Percentiles rank a stretch among this genome's conserved stretches.
Evolutionary conservation across 2,113 vertebrate genomes (phyloP).

Genomic region (Aptenodytes patagonicus): DNA sequence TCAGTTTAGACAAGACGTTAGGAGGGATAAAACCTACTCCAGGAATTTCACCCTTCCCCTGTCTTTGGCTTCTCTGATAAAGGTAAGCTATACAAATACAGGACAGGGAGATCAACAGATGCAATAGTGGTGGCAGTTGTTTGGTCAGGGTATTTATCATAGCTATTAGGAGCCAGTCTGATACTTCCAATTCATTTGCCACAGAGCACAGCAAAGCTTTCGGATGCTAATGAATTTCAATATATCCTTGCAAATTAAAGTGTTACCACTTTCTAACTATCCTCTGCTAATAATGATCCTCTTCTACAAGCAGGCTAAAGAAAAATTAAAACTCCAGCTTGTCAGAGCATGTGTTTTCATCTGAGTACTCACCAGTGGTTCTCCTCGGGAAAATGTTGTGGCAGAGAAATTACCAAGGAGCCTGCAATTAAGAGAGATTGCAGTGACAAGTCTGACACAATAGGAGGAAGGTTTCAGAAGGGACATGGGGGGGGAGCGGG

Average conservation of each 20-base stretch:
- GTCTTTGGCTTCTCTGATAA: not conserved
- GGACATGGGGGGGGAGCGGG: not conserved
- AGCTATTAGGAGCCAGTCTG: not conserved
- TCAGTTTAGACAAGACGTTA: not conserved
- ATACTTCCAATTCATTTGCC: slow-evolving; percentile 4
- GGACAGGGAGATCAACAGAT: not conserved
- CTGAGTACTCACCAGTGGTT: slow-evolving; percentile 22
- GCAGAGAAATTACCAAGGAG: slow-evolving; percentile 49
- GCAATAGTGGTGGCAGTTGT: not conserved
- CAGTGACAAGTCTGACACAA: slow-evolving; percentile 45
- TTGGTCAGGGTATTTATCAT: not conserved
- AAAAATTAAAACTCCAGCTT: slow-evolving; percentile 47
- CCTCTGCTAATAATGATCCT: slow-evolving; percentile 62
- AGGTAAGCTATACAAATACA: not conserved
- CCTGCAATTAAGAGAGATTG: slow-evolving; percentile 64
- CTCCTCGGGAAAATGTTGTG: slow-evolving; percentile 1
- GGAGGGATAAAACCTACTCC: not conserved
- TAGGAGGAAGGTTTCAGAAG: slow-evolving; percentile 45
- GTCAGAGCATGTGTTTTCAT: slow-evolving; percentile 53
- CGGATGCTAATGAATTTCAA: slow-evolving; percentile 51
- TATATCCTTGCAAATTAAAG: slow-evolving; percentile 56
- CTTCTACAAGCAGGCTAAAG: slow-evolving; percentile 51
- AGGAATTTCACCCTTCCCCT: not conserved
- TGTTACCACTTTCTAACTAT: slow-evolving; percentile 57
- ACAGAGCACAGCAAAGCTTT: not conserved